These are phyloP conservation scores for Allygus modestus DNA, from an alignment of 2,888 invertebrate genomes.

Conservation along the genomic window DNA sequence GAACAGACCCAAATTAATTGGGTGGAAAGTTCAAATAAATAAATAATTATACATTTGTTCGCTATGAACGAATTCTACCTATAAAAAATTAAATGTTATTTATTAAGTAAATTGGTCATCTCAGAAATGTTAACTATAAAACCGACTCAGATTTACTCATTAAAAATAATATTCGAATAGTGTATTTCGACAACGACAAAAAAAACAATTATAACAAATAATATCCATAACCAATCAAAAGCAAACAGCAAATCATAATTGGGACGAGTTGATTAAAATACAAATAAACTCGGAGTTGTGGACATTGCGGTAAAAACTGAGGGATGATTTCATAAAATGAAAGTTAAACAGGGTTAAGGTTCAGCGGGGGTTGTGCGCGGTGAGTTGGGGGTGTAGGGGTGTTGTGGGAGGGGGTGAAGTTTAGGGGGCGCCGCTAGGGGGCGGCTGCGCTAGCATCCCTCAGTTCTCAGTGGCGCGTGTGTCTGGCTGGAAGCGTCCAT, in stretches of 20 bases:
- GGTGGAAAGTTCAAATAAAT: too few species aligned
- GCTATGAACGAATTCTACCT: too few species aligned
- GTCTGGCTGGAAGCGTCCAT: background rate
- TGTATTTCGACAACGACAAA: too few species aligned
- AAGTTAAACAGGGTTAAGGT: constrained; percentile 36
- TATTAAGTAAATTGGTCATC: too few species aligned
- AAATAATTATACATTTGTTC: too few species aligned
- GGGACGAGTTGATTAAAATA: background rate
- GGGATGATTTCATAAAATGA: constrained; percentile 35
- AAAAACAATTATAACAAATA: too few species aligned
- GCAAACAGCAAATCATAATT: background rate
- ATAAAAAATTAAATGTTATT: too few species aligned
- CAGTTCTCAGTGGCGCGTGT: background rate
- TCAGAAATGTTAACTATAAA: too few species aligned
- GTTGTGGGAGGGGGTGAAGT: background rate
- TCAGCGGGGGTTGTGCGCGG: background rate
- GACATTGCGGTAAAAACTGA: constrained; percentile 12
- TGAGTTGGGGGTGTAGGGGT: background rate
- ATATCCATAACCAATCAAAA: background rate
- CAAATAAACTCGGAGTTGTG: background rate
- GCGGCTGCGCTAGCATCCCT: background rate
- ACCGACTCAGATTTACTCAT: too few species aligned
- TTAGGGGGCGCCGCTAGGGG: background rate
- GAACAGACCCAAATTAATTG: too few species aligned
- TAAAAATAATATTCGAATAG: too few species aligned